A percentile compares a stretch with the other conserved stretches of the same genome.
Evolutionary conservation across 2,113 vertebrate species (phyloP).

Genomic region (Protobothrops flavoviridis): DNA sequence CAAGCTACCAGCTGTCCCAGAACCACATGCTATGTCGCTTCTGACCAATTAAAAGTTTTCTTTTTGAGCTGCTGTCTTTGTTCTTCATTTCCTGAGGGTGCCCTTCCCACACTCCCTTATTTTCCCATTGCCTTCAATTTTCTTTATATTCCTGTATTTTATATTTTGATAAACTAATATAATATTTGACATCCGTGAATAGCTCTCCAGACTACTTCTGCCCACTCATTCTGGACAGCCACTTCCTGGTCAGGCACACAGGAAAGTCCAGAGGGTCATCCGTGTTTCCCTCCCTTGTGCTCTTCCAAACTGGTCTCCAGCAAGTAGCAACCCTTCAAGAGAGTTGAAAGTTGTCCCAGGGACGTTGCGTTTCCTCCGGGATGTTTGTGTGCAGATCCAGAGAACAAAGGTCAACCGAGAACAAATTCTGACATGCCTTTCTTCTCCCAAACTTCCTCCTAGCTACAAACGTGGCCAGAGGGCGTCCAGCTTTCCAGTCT

Average conservation of each 20-base stretch:
- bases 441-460: neutral
- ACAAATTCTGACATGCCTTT: neutral
- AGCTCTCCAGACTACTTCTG: neutral
- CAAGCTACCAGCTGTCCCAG: no score
- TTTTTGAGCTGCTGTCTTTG: no score
- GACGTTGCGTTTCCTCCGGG: neutral
- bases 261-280: neutral
- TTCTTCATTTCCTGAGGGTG: no score
- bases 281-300: neutral
- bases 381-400: neutral
- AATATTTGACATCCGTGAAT: no score
- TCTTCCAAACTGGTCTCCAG: neutral
- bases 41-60: no score
- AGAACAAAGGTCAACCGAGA: neutral
- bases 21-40: no score
- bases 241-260: neutral
- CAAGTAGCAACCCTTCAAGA: neutral
- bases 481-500: neutral
- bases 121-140: no score
- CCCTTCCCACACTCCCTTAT: no score
- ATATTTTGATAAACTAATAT: no score
- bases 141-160: no score
- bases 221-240: neutral
- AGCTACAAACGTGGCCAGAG: neutral
- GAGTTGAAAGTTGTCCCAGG: neutral